Conservation (phyloP, 2,888 invertebrate genomes). For the Hyles lineata region DNA sequence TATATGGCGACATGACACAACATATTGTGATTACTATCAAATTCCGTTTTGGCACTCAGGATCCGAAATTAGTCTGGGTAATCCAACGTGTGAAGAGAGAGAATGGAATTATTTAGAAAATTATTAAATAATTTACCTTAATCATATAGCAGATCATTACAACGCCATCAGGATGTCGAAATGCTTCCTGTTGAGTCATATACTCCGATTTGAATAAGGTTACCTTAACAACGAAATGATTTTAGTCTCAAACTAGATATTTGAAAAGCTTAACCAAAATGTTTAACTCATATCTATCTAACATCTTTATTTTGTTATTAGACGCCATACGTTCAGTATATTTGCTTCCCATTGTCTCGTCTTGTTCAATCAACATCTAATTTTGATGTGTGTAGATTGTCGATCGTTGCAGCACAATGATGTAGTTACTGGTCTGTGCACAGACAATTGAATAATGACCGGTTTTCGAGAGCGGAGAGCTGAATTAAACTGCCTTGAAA, state of each 20-base stretch:
- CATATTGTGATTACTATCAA: no score
- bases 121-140: constrained; percentile 63
- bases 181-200: constrained; percentile 85
- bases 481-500: background rate
- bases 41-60: no score
- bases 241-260: no score
- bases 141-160: constrained; percentile 86
- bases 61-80: no score
- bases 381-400: background rate
- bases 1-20: no score
- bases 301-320: no score
- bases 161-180: constrained; percentile 85
- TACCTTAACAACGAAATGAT: constrained; percentile 52
- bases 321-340: no score
- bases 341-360: no score
- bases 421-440: background rate
- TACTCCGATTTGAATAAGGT: constrained; percentile 85
- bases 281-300: no score
- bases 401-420: background rate
- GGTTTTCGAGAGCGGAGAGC: background rate
- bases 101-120: no score
- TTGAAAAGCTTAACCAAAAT: no score
- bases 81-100: no score
- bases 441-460: background rate
- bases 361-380: background rate